Evolutionary conservation across 2,113 vertebrate species (phyloP).

Genomic region (Perca fluviatilis): DNA sequence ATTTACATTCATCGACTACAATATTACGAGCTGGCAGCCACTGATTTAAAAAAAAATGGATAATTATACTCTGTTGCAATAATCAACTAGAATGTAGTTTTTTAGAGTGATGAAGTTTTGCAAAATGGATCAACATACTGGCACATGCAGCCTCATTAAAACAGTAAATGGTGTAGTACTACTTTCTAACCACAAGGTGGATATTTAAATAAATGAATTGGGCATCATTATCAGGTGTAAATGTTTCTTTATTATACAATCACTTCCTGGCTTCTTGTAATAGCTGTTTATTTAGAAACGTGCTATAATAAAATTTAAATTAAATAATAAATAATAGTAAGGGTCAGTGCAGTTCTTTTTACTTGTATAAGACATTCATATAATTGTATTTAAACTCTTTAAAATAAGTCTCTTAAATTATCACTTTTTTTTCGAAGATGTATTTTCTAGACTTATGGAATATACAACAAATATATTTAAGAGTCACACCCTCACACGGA

Average conservation of each 20-base stretch:
- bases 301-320: background rate
- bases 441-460: background rate
- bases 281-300: background rate
- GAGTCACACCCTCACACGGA: background rate
- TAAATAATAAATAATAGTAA: background rate
- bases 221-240: background rate
- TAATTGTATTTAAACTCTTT: background rate
- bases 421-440: background rate
- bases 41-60: no score
- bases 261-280: background rate
- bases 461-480: background rate
- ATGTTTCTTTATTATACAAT: background rate
- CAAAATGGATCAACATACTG: background rate
- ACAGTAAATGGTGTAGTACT: slow-evolving; percentile 33
- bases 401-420: background rate
- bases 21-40: background rate
- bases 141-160: background rate
- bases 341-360: background rate
- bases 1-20: background rate
- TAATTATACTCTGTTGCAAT: background rate
- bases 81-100: background rate
- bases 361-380: background rate
- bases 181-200: slow-evolving; percentile 66
- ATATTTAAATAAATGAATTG: slow-evolving; percentile 61
- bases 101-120: background rate